These are phyloP conservation scores for Blastomussa wellsi DNA, from an alignment of 92 coral and sea anemone species.

Conservation along the genomic window DNA sequence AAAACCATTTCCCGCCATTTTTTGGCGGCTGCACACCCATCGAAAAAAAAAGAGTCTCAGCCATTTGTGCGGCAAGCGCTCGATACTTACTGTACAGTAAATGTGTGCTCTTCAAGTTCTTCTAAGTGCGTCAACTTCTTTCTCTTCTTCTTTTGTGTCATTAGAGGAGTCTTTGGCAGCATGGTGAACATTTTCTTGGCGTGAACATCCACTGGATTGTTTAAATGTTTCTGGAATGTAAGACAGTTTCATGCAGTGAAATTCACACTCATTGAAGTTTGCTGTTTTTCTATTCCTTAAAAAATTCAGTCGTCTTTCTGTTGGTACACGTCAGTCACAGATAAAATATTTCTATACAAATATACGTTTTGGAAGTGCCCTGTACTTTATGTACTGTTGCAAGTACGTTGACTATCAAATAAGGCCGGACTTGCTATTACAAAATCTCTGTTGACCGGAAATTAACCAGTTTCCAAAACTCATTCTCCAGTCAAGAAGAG, in stretches of 20 bases:
- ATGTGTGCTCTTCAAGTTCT: conserved; percentile 91
- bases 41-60: not conserved
- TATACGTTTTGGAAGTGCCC: not conserved
- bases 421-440: not conserved
- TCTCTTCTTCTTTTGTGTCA: conserved; percentile 72
- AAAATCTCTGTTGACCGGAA: not conserved
- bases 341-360: not conserved
- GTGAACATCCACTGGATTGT: conserved; percentile 92
- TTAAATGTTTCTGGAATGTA: conserved; percentile 85
- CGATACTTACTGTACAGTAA: conserved; percentile 85
- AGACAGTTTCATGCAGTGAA: not conserved
- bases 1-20: not conserved
- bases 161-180: conserved; percentile 91
- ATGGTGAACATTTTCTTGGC: conserved; percentile 96
- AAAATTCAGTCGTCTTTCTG: not conserved
- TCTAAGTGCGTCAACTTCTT: conserved; percentile 91
- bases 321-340: not conserved
- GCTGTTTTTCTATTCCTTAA: not conserved
- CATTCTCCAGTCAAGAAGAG: not conserved
- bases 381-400: too few relatives aligned
- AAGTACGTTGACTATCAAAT: too few relatives aligned
- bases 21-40: not conserved
- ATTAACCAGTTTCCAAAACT: not conserved
- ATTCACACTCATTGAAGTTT: not conserved
- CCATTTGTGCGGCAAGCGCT: not conserved